These are phyloP conservation scores for Oeneis ivallda DNA, from an alignment of 2,888 invertebrate species.

Conservation along the genomic window DNA sequence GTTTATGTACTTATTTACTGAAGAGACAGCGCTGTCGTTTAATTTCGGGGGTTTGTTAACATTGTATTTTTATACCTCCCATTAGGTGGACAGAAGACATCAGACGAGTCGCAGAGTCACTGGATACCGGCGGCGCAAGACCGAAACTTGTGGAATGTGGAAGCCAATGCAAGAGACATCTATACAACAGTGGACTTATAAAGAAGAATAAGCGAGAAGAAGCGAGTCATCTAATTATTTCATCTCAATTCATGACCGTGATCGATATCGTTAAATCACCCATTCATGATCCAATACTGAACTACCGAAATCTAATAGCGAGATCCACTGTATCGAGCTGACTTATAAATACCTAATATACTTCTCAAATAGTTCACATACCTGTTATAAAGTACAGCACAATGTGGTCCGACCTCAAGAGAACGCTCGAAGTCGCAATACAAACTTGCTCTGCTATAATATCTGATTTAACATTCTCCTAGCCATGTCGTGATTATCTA, in stretches of 20 bases:
- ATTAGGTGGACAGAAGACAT: too few species aligned
- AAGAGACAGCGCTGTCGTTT: neutral
- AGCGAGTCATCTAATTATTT: too few species aligned
- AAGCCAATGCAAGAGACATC: too few species aligned
- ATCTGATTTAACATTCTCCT: slow-evolving; percentile 18
- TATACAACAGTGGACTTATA: too few species aligned
- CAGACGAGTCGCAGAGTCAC: too few species aligned
- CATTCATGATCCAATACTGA: too few species aligned
- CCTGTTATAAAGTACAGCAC: neutral
- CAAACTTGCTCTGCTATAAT: slow-evolving; percentile 23
- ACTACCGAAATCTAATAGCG: too few species aligned
- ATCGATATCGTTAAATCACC: too few species aligned
- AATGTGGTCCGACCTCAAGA: slow-evolving; percentile 17
- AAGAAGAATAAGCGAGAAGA: too few species aligned
- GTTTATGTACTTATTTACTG: neutral
- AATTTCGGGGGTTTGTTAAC: neutral
- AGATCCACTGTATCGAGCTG: too few species aligned
- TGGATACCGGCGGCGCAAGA: too few species aligned
- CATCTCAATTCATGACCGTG: neutral
- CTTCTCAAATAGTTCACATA: neutral
- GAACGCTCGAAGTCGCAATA: slow-evolving; percentile 23
- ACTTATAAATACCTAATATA: neutral
- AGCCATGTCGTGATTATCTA: neutral
- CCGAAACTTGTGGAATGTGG: too few species aligned
- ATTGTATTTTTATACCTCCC: neutral